Evolutionary conservation across 2,888 invertebrate species (phyloP).

Genomic region (Sarcophaga subvicina): DNA sequence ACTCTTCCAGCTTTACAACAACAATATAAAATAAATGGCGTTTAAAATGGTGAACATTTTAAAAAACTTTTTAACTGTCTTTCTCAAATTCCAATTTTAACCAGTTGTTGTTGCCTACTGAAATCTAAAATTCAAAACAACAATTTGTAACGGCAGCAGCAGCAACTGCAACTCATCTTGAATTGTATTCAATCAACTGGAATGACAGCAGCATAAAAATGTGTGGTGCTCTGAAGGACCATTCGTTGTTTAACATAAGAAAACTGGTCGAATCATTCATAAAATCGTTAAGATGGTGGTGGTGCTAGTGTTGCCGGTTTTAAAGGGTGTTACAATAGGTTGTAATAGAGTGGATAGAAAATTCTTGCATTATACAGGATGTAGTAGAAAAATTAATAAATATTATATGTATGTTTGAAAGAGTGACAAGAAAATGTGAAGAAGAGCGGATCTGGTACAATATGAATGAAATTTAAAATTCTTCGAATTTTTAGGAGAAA

Average conservation of each 20-base stretch:
- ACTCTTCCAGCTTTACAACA: too few species aligned
- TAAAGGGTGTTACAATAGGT: background rate
- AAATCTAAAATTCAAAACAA: slow-evolving; percentile 4
- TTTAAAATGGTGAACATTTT: background rate
- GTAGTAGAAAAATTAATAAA: too few species aligned
- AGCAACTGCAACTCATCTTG: slow-evolving; percentile 4
- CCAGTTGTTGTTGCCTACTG: slow-evolving; percentile 8
- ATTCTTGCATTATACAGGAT: too few species aligned
- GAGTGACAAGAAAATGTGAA: too few species aligned
- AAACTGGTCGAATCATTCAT: slow-evolving; percentile 12
- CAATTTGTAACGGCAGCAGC: background rate
- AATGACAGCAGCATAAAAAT: slow-evolving; percentile 46
- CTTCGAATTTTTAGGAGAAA: too few species aligned
- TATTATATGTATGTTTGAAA: too few species aligned
- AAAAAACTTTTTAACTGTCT: background rate
- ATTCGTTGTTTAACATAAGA: background rate
- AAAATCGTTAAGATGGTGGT: background rate
- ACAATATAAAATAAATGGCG: too few species aligned
- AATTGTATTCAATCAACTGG: slow-evolving; percentile 19
- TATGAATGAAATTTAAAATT: too few species aligned
- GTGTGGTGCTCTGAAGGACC: slow-evolving; percentile 43
- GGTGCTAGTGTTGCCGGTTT: background rate
- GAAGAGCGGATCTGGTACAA: too few species aligned
- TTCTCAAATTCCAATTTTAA: slow-evolving; percentile 16
- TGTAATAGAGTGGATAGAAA: background rate